phyloP scores from a whole-genome alignment of 2,888 invertebrate species.

The Drosophila affinis region DNA sequence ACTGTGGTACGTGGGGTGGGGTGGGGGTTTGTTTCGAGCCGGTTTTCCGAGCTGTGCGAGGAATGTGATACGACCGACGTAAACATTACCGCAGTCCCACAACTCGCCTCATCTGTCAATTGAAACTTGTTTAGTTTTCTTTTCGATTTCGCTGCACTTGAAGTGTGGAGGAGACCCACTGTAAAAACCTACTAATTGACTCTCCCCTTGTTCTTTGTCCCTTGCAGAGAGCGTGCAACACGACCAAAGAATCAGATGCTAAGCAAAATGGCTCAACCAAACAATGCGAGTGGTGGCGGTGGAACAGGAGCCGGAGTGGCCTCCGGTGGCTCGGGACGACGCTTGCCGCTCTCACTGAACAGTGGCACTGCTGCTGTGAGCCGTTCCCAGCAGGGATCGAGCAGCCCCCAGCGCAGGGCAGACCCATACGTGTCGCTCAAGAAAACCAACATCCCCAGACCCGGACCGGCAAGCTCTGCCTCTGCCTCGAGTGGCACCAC shows the following conservation, averaged over 20 bases:
- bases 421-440: constrained; percentile 43
- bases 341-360: constrained; percentile 57
- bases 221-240: constrained; percentile 54
- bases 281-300: constrained; percentile 49
- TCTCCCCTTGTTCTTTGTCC: constrained; percentile 1
- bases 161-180: constrained; percentile 22
- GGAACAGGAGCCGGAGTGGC: constrained; percentile 36
- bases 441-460: constrained; percentile 45
- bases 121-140: constrained; percentile 38
- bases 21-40: constrained; percentile 41
- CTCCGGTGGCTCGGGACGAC: constrained; percentile 53
- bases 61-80: constrained; percentile 52
- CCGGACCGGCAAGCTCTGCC: constrained; percentile 19
- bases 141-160: constrained; percentile 52
- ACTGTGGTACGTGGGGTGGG: constrained; percentile 57
- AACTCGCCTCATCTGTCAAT: constrained; percentile 16
- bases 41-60: constrained; percentile 47
- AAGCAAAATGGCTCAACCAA: constrained; percentile 78
- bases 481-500: constrained; percentile 16
- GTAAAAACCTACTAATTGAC: constrained; percentile 1
- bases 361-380: constrained; percentile 37
- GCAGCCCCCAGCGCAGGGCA: constrained; percentile 57
- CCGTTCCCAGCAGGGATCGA: constrained; percentile 54
- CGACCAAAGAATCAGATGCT: constrained; percentile 65
- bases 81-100: constrained; percentile 52